Evolutionary conservation across 2,888 invertebrate genomes (phyloP).

Genomic region (Cheilosia urbana): DNA sequence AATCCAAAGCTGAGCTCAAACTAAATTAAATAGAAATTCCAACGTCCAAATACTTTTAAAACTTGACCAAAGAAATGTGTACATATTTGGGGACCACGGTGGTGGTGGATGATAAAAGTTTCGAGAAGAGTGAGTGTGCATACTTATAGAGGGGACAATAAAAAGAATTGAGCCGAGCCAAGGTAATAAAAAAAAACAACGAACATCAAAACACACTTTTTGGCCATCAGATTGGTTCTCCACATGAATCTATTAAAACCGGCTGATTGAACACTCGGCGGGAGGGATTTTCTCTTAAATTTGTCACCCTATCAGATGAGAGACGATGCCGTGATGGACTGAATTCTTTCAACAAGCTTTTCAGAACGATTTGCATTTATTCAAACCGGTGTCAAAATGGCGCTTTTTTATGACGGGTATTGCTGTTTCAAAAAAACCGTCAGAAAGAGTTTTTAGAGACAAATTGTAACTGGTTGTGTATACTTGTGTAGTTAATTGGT

Average conservation of each 20-base stretch:
- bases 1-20: slow-evolving; percentile 61
- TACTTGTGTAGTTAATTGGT: no score
- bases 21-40: slow-evolving; percentile 67
- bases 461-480: no score
- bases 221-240: slow-evolving; percentile 14
- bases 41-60: slow-evolving; percentile 40
- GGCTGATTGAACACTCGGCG: slow-evolving; percentile 28
- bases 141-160: slow-evolving; percentile 23
- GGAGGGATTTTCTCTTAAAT: slow-evolving; percentile 38
- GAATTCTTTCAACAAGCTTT: slow-evolving; percentile 19
- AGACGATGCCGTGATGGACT: neutral
- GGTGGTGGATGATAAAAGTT: slow-evolving; percentile 16
- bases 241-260: slow-evolving; percentile 32
- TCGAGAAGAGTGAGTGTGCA: slow-evolving; percentile 14
- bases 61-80: slow-evolving; percentile 5
- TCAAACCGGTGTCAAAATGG: neutral
- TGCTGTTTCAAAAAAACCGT: neutral
- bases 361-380: neutral
- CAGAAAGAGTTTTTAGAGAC: no score
- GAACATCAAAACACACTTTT: slow-evolving; percentile 12
- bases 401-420: neutral
- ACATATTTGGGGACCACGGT: neutral
- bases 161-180: slow-evolving; percentile 3
- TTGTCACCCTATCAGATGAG: slow-evolving; percentile 26
- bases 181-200: neutral